Conservation (phyloP, 2,888 invertebrate species). For the Pilophorus perplexus region DNA sequence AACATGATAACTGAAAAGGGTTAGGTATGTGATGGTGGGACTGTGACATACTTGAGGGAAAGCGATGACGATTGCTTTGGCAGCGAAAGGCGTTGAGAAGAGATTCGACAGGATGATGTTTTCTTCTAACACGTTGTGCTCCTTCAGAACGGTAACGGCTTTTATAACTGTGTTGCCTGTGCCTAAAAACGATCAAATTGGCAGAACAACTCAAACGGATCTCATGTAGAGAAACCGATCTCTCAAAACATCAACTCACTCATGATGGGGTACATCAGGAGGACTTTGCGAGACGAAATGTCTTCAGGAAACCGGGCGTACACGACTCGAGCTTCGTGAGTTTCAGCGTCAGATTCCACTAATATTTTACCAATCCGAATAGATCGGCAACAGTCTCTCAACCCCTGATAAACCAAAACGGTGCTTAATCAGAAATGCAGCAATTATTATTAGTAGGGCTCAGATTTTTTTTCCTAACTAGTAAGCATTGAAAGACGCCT, state of each 20-base stretch:
- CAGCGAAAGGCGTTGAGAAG: conserved; percentile 92
- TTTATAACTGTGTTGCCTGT: conserved; percentile 94
- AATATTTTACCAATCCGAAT: conserved; percentile 98
- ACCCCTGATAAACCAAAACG: conserved; percentile 58
- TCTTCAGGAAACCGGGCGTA: conserved; percentile 98
- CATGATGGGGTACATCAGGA: conserved; percentile 99
- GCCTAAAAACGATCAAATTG: conserved; percentile 53
- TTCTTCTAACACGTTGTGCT: conserved; percentile 89
- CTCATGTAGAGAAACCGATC: too few species aligned
- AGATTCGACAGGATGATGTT: conserved; percentile 96
- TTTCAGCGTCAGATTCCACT: conserved; percentile 93
- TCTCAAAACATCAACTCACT: too few species aligned
- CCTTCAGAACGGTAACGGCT: conserved; percentile 90
- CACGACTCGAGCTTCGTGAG: conserved; percentile 93
- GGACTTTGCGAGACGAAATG: conserved; percentile 78
- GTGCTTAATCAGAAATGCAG: too few species aligned
- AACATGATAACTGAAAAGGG: neutral
- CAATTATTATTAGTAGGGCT: too few species aligned
- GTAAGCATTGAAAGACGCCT: too few species aligned
- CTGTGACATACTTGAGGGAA: conserved; percentile 66
- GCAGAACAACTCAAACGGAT: too few species aligned
- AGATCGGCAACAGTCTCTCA: conserved; percentile 95
- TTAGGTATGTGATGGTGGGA: too few species aligned
- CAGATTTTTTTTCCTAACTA: too few species aligned
- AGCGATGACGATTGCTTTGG: conserved; percentile 75